Evolutionary conservation across 2,113 vertebrate species (phyloP), one percentile per base, ranked within the genome.

Genomic region (Apaloderma vittatum): DNA sequence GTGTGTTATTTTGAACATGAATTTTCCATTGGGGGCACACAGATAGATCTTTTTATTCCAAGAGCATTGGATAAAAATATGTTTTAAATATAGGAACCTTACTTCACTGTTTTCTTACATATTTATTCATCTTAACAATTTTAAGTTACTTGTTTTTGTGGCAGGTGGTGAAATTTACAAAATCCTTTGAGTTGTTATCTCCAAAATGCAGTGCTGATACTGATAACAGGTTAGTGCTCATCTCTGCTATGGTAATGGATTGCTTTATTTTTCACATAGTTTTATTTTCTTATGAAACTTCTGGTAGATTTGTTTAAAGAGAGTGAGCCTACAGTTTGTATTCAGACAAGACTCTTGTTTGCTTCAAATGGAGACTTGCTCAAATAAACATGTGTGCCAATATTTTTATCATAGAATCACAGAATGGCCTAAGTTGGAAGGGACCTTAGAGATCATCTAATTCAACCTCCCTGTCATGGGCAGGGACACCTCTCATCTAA

Each of bases 121-220:
- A 58, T 76, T 66, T 88, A 26, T 93, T 72, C 2, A 34, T 72
- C 52, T 88, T 54, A 78, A 59, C 51, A 91, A 89, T 55, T 59
- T 80, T 58, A 93, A 94, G 40, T 59, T 95, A 59, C 66, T 70
- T 80, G 40, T 70, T 81, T 81, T 90, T 88, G 83, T 94, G 77
- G 59, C 98, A 99, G 99, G 99, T 99, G 96, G 99, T 99, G 98
- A 99, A 99, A 97, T 99, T 99, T 97, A 99, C 99, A 46, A 99
- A 99, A 96, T 99, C 99, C 17, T 99, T 99, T 94, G 99, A 99
- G 94, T 92, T 99, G n/a, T 97, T 99, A 97, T 99, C 99, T 90
- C 99, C 99, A 57, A 99, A 99, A 96, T 99, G 99, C 97, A 99
- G 98, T n/a, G 99, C 99, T 32, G 99, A 99, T 95, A 96, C 98